Evolutionary conservation across 2,888 invertebrate genomes (phyloP).

Genomic region (Harmothoe impar): DNA sequence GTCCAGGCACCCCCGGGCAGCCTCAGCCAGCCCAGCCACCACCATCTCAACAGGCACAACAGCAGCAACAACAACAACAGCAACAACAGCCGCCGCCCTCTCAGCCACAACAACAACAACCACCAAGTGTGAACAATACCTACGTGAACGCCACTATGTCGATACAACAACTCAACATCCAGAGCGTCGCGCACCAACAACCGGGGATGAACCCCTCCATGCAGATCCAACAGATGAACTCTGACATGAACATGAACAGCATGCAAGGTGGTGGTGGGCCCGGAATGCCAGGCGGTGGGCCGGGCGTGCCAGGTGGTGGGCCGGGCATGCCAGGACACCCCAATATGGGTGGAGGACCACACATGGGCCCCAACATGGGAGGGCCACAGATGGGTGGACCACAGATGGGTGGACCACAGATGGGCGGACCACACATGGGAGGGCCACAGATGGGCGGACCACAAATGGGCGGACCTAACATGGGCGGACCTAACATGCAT

Average conservation of each 20-base stretch:
- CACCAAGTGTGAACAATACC: slow-evolving; percentile 84
- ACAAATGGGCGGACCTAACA: slow-evolving; percentile 3
- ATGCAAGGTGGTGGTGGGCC: slow-evolving; percentile 64
- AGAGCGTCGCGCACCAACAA: slow-evolving; percentile 79
- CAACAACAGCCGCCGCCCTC: slow-evolving; percentile 69
- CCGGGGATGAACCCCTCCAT: slow-evolving; percentile 76
- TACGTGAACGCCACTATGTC: slow-evolving; percentile 85
- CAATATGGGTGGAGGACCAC: not conserved
- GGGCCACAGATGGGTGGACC: not conserved
- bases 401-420: not conserved
- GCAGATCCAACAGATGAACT: slow-evolving; percentile 79
- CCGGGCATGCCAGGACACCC: slow-evolving; percentile 68
- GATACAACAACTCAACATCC: slow-evolving; percentile 85
- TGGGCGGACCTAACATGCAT: slow-evolving; percentile 43
- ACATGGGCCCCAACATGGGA: not conserved
- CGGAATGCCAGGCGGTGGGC: slow-evolving; percentile 56
- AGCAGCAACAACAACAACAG: slow-evolving; percentile 67
- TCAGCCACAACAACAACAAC: slow-evolving; percentile 68
- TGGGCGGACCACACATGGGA: not conserved
- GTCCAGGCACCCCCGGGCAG: slow-evolving; percentile 27
- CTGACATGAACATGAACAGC: slow-evolving; percentile 71
- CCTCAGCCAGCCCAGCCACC: slow-evolving; percentile 61
- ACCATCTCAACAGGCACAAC: slow-evolving; percentile 12
- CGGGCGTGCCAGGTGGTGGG: slow-evolving; percentile 66
- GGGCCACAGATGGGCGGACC: slow-evolving; percentile 30